Conservation (phyloP, 1,140 invertebrate genomes). For the Macrobrachium rosenbergii region DNA sequence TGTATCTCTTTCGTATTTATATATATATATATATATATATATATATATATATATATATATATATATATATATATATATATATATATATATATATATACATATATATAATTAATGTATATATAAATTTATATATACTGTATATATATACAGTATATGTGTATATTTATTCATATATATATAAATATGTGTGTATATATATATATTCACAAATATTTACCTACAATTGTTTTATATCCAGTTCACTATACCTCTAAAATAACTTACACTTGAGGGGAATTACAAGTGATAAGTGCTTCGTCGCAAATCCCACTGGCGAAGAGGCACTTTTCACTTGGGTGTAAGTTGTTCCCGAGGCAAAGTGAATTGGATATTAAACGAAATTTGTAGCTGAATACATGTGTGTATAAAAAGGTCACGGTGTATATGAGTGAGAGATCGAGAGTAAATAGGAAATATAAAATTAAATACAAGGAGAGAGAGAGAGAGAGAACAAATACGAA, state of each 20-base stretch:
- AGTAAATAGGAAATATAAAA: not conserved
- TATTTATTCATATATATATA: too few relatives aligned
- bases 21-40: constrained; percentile 18
- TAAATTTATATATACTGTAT: constrained; percentile 20
- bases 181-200: constrained; percentile 15
- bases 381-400: too few relatives aligned
- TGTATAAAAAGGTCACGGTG: too few relatives aligned
- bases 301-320: too few relatives aligned
- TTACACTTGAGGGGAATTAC: too few relatives aligned
- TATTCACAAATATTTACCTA: not conserved
- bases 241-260: too few relatives aligned
- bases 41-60: constrained; percentile 28
- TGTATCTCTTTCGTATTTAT: not conserved
- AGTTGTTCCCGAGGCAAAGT: too few relatives aligned
- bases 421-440: constrained; percentile 4
- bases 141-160: not conserved
- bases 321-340: too few relatives aligned
- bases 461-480: not conserved
- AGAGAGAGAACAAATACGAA: not conserved
- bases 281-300: too few relatives aligned
- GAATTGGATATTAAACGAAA: too few relatives aligned
- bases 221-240: not conserved
- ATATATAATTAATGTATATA: constrained; percentile 17
- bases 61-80: constrained; percentile 36
- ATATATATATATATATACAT: constrained; percentile 31